Base-by-base conservation (phyloP, 2,797 vertebrate genomes). In the Centroberyx gerrardi region DNA sequence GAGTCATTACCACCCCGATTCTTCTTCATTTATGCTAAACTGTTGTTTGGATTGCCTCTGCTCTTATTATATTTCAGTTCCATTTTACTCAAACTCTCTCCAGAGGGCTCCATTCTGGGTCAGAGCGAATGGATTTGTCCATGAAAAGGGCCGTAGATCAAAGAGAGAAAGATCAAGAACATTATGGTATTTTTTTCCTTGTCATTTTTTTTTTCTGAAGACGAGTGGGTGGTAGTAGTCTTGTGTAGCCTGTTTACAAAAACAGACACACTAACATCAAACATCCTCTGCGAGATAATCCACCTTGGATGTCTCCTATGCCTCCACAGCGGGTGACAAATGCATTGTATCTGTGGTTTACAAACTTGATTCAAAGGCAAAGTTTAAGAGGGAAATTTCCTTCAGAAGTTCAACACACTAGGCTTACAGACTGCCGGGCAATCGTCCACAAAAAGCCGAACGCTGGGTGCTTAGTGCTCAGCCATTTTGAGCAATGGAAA, bases 1-100 rank as follows among this genome's bases (percentile, higher is more conserved):
- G 62, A 62, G 88, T 84, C 86, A 87, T 91, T 87, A 90, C 63
- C 31, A 67, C 69, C 42, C 33, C 62, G 72, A 73, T 80, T 91
- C 44, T 67, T 80, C 80, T 86, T 86, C 38, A 88, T 82, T 90
- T 78, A 70, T 74, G 62, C 62, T 62, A 72, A 81, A 87, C 74
- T 77, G 68, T 75, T 78, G 44, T 87, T 71, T 74, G 10, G 36
- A 83, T 85, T 53, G 29, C 55, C 66, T 66, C 12, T 44, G 33
- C 42, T 68, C 5, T 61, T 36, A 54, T 78, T 83, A 63, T 62
- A 84, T 83, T 78, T 74, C 46, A 55, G 48, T 77, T 74, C 38
- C 28, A 54, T 60, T 72, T 18, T 36, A 38, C 73, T 76, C 9
- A 69, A 60, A 72, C 22, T 61, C 68, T 64, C 74, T 68, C 56